These are phyloP conservation scores for Chiloscyllium punctatum DNA, from an alignment of 2,797 vertebrate species.

Conservation along the genomic window DNA sequence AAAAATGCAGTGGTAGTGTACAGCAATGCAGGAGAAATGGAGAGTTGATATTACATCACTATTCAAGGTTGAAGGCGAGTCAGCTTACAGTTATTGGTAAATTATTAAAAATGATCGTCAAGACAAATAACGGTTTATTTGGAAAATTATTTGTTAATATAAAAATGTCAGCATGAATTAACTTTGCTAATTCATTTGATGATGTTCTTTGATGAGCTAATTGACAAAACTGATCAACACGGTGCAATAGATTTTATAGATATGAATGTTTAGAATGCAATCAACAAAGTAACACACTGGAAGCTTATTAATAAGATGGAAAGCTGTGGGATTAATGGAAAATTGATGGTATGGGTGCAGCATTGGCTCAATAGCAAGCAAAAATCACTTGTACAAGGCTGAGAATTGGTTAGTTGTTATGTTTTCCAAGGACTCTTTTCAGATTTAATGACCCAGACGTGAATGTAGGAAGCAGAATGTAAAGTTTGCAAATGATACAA, in stretches of 20 bases:
- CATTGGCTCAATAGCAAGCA: neutral
- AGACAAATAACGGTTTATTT: neutral
- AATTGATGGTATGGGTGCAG: neutral
- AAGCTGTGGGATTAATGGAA: neutral
- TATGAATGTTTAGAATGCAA: neutral
- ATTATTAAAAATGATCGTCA: neutral
- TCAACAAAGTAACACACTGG: neutral
- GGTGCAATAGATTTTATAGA: neutral
- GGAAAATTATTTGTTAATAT: neutral
- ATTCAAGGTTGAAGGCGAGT: neutral
- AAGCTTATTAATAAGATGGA: neutral
- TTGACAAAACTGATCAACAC: neutral
- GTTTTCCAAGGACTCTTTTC: neutral
- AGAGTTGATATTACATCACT: neutral
- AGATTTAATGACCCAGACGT: neutral
- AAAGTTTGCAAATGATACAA: neutral
- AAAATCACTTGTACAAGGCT: neutral
- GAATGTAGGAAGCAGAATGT: neutral
- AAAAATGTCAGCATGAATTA: neutral
- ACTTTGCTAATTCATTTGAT: neutral
- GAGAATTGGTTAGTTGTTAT: neutral
- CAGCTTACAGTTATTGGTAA: neutral
- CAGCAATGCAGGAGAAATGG: neutral
- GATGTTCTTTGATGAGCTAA: neutral
- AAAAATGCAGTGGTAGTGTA: neutral